Evolutionary conservation across 2,797 vertebrate genomes (phyloP), one percentile per base, ranked within the genome.

Genomic region (Molossus alvarezi): DNA sequence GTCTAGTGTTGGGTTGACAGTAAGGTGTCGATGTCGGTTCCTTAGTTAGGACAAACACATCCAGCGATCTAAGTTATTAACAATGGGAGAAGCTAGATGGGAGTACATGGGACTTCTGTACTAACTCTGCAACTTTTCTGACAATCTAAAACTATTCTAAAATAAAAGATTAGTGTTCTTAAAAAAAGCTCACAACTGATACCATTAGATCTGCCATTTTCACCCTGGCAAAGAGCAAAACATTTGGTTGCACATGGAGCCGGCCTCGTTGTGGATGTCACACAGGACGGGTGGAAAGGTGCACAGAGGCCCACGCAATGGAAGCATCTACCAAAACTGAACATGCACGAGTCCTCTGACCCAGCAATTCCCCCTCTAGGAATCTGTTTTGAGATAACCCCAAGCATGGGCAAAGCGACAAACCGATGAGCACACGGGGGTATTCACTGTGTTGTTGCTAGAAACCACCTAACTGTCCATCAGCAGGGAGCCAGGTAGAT

Each of bases 101-200:
- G 58, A 15, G 17, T 6, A 1, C 0, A 9, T 0, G 29, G 60
- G 4, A 48, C 67, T 27, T 62, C 73, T 37, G 23, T 1, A 20
- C 21, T 21, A 51, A 48, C 21, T 60, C 4, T 21, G 17, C 69
- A 37, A 41, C 77, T 82, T 77, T 57, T 37, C 51, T 80, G 14
- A 76, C 37, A 53, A 75, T 25, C 37, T 51, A 17, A 94, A 94
- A 67, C 64, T 48, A 55, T 76, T 76, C n/a, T 76, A 72, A 95
- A 60, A 33, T 77, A 21, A 67, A 84, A 60, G 41, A 4, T 64
- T 12, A 76, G 51, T 71, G 13, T 48, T 77, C 65, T 89, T 60
- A 17, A 41, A 90, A 90, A 69, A 87, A 45, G n/a, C 25, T 53
- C 67, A 76, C 14, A 48, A 60, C 29, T 18, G 21, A 86, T 67